Evolutionary conservation across 2,797 vertebrate species (phyloP).

Genomic region (Myiothlypis coronata): DNA sequence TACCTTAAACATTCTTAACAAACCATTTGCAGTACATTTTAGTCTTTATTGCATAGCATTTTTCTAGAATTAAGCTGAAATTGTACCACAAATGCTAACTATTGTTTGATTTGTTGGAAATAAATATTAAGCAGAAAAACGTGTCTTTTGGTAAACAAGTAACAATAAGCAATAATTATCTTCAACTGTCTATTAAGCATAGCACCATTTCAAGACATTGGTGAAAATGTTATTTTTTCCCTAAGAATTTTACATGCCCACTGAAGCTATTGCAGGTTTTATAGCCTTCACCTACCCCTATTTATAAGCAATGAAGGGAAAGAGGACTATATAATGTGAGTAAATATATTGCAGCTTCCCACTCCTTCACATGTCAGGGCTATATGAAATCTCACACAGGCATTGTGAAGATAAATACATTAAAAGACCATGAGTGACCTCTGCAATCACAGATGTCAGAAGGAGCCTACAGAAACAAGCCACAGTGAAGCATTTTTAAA

Average conservation of each 20-base stretch:
- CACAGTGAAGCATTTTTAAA: neutral
- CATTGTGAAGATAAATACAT: neutral
- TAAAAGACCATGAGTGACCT: neutral
- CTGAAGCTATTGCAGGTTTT: neutral
- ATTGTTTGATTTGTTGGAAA: neutral
- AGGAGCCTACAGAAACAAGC: neutral
- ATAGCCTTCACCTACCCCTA: neutral
- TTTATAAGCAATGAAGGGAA: neutral
- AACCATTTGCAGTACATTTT: neutral
- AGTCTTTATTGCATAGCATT: neutral
- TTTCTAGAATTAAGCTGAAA: neutral
- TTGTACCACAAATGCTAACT: neutral
- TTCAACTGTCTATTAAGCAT: neutral
- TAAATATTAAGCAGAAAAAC: neutral
- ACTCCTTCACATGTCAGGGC: neutral
- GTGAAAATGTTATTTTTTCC: neutral
- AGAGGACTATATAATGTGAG: neutral
- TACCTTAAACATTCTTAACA: neutral
- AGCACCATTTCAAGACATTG: neutral
- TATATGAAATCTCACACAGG: neutral
- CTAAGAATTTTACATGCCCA: neutral
- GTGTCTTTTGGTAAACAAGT: neutral
- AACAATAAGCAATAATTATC: neutral
- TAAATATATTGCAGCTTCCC: neutral
- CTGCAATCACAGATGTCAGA: neutral